Base-by-base conservation (phyloP, 2,888 invertebrate species). In the Eumacrocentrus americanus region DNA sequence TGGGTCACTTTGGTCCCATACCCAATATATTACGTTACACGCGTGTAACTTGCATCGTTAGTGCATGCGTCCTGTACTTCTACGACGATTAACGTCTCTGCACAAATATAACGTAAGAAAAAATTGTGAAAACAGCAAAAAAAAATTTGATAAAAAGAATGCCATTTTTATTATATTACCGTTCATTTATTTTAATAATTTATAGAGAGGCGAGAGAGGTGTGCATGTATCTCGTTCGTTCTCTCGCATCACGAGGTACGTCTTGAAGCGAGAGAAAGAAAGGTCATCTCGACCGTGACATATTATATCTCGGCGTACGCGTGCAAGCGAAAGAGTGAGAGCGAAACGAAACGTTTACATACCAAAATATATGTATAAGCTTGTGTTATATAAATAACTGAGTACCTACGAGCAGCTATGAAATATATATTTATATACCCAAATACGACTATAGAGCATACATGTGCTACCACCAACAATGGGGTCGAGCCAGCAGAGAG, bases 221-320 rank as follows among this genome's bases (percentile, higher is more conserved):
- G 3, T 14, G 16, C 4, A 25, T 11, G 29, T 34, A 18, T 50
- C 18, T 18, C 4, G 12, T 23, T 47, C 25, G 11, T 50, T 50
- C 50, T n/a, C n/a, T 5, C 16, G 20, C 34, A 50, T 35, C 50
- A 18, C 20, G 50, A 34, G 34, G 50, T 34, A n/a, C n/a, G n/a
- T n/a, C 35, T 50, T n/a, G n/a, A 9, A 22, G 53, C 53, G 50
- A 40, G 46, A 54, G 50, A 61, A 62, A 65, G 44, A 67, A 65
- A 66, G 64, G 66, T 67, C n/a, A n/a, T n/a, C 66, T 64, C 61
- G 66, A 66, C 66, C 67, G 61, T 67, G 67, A 67, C 67, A 67
- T 66, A 67, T 66, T 62, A 58, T 65, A 59, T 47, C n/a, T n/a
- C 48, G 40, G 46, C 57, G 55, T 46, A 48, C 55, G 61, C 46